Evolutionary conservation across 1,140 invertebrate species (phyloP), one percentile per base, ranked within the genome.

Genomic region (Harpegnathos saltator): DNA sequence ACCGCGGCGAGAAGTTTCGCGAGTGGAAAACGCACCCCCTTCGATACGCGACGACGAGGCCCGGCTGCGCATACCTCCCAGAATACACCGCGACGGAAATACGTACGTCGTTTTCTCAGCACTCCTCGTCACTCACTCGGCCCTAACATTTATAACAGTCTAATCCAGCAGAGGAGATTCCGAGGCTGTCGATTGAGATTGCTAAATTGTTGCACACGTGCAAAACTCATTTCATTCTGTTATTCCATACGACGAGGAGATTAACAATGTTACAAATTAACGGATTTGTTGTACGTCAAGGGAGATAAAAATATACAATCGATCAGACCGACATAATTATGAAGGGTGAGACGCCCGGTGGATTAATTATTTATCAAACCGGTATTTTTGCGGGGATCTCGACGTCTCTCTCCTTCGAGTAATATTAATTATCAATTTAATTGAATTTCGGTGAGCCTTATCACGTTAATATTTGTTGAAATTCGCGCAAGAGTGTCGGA

Each of bases 81-180:
- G 88, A 90, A 90, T 90, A 90, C 73, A 88, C 80, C 84, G 50
- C 24, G 89, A 89, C 89, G 73, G 65, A 90, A 90, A 90, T 90
- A 90, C 83, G 82, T 85, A 58, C 86, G 56, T 58, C 68, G 61
- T 71, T 81, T 85, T 63, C 77, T 56, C 69, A 61, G 38, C n/a
- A n/a, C 63, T 72, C 80, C 38, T 24, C 84, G 72, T 88, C 86
- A 68, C 73, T 88, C n/a, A n/a, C 84, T 82, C 75, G 75, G 52
- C 59, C 65, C 83, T 81, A 81, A 84, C 66, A 73, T 83, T 87
- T 71, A 62, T 73, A 83, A 87, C 33, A 74, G 26, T 68, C 62
- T 22, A 22, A 73, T 74, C 50, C 38, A 12, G 24, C n/a, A 50
- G 24, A 72, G 11, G 50, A 77, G 44, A 48, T 44, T 44, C 2